Percentiles rank a stretch among this genome's conserved stretches.
Evolutionary conservation across 92 coral and sea anemone species (phyloP).

Genomic region (Zoanthus solanderi): DNA sequence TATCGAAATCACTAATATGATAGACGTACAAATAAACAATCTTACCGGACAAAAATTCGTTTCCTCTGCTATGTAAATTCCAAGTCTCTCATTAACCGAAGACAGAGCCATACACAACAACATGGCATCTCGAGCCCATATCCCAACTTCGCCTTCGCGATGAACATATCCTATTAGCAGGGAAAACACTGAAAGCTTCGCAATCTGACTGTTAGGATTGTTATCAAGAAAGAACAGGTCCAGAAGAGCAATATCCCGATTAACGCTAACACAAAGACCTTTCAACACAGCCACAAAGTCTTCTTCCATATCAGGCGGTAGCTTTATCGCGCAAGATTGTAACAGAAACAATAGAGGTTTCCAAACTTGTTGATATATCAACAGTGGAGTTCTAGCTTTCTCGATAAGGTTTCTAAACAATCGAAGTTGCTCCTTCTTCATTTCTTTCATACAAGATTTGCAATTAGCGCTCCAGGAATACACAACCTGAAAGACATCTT

Average conservation of each 20-base stretch:
- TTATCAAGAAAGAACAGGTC: slow-evolving; percentile 91
- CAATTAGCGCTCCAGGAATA: slow-evolving; percentile 85
- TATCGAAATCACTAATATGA: not conserved
- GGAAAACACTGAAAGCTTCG: slow-evolving; percentile 90
- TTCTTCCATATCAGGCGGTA: slow-evolving; percentile 84
- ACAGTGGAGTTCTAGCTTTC: slow-evolving; percentile 79
- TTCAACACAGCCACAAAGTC: slow-evolving; percentile 92
- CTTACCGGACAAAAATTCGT: slow-evolving; percentile 99
- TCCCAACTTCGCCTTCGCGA: slow-evolving; percentile 94
- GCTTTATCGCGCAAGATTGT: slow-evolving; percentile 83
- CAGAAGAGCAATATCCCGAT: slow-evolving; percentile 88
- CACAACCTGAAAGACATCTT: slow-evolving; percentile 80
- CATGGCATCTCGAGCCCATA: slow-evolving; percentile 95
- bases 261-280: slow-evolving; percentile 94
- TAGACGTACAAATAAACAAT: not conserved
- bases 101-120: slow-evolving; percentile 95
- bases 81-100: slow-evolving; percentile 87
- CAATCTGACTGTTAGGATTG: slow-evolving; percentile 75
- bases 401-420: slow-evolving; percentile 86
- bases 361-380: slow-evolving; percentile 94
- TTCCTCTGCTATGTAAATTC: slow-evolving; percentile 88
- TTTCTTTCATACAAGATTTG: slow-evolving; percentile 78
- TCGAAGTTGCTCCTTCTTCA: slow-evolving; percentile 89
- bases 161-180: slow-evolving; percentile 90
- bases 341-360: slow-evolving; percentile 84